Percentiles rank a stretch among this genome's conserved stretches.
Evolutionary conservation across 2,797 vertebrate species (phyloP).

Genomic region (Coracias cyanogaster): DNA sequence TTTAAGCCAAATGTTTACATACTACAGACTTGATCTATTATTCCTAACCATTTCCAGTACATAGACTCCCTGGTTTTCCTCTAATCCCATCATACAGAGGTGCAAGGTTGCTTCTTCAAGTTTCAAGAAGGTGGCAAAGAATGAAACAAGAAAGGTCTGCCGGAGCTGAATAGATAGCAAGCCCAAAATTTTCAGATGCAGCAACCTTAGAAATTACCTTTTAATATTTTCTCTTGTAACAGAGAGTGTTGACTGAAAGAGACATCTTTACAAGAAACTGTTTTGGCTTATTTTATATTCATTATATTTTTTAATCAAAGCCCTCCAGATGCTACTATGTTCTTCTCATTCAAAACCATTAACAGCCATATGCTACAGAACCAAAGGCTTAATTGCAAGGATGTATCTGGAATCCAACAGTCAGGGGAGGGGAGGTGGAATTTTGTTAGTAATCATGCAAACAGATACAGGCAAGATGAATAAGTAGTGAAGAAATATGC

Average conservation of each 20-base stretch:
- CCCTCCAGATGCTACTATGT: conserved; percentile 46
- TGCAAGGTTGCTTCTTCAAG: not conserved
- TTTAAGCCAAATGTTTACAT: not conserved
- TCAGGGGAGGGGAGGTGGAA: not conserved
- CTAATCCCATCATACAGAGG: not conserved
- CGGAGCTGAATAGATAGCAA: not conserved
- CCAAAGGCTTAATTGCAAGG: conserved; percentile 41
- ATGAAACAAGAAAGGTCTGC: not conserved
- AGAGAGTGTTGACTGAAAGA: not conserved
- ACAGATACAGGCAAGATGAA: not conserved
- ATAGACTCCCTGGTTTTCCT: not conserved
- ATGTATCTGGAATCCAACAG: conserved; percentile 25
- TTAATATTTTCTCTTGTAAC: not conserved
- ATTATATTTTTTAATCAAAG: conserved; percentile 58
- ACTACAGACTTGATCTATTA: not conserved
- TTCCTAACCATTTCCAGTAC: not conserved
- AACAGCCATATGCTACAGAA: conserved; percentile 47
- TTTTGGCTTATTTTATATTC: conserved; percentile 20
- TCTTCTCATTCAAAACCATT: conserved; percentile 21
- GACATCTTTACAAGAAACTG: not conserved
- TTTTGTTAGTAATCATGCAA: conserved; percentile 17
- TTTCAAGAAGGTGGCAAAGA: not conserved
- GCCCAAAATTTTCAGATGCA: not conserved
- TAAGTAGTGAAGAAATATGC: not conserved
- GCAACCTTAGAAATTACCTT: accelerated